Conservation (phyloP, 2,113 vertebrate species). For the Sturnira hondurensis region DNA sequence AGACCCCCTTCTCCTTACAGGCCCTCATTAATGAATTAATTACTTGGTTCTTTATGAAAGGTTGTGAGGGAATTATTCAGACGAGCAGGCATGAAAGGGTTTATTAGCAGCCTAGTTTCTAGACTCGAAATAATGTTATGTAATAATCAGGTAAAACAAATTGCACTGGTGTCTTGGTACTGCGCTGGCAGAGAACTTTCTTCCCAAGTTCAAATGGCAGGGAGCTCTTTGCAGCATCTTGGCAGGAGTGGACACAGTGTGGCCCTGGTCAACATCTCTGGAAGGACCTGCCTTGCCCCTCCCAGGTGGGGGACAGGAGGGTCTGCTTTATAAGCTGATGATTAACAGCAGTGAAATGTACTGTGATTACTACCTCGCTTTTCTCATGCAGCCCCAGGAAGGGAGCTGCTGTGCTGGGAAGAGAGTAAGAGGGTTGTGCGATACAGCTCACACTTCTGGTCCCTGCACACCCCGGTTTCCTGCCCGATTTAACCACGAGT, state of each 20-base stretch:
- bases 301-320: background rate
- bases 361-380: background rate
- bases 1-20: background rate
- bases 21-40: conserved; percentile 1
- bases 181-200: background rate
- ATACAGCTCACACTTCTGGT: background rate
- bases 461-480: background rate
- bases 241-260: background rate
- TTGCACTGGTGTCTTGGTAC: background rate
- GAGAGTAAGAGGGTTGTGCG: background rate
- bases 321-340: background rate
- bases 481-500: background rate
- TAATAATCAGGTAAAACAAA: conserved; percentile 2
- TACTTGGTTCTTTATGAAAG: conserved; percentile 7
- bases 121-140: background rate
- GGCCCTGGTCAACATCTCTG: background rate
- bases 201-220: background rate
- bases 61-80: background rate
- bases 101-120: conserved; percentile 29
- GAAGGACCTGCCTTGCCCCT: background rate
- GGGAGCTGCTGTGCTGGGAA: background rate
- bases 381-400: background rate
- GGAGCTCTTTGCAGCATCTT: background rate
- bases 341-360: background rate
- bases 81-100: background rate